Evolutionary conservation across 1,140 invertebrate species (phyloP), one percentile per base, ranked within the genome.

Genomic region (Ptiloglossa arizonensis): DNA sequence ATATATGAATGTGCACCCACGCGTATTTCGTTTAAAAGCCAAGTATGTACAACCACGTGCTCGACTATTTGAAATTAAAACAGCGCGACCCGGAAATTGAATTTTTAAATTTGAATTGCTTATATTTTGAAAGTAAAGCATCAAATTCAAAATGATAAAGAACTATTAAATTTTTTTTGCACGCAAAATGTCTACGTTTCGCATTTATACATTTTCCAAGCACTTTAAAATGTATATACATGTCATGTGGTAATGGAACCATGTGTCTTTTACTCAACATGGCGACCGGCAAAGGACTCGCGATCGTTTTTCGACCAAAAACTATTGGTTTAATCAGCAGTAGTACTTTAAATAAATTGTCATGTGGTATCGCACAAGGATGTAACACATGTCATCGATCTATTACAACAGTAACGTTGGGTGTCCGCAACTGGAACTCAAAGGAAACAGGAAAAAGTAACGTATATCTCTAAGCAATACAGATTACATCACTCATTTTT

Each of bases 271-370:
- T 77, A 70, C 80, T 60, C 81, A 93, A 91, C 86, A 93, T 93
- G 92, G 91, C 92, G 79, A 89, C 91, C 90, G 89, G 91, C 84
- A 93, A 91, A 77, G 85, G 90, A 29, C 72, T 92, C 60, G 87
- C 87, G 66, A 86, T 83, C 46, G 89, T 92, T 87, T 87, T 92
- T 35, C 74, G 87, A 71, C 86, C 89, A 54, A 87, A 82, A 66
- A 87, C 78, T 86, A 88, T 93, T 70, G 83, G 87, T 63, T 80
- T 92, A 59, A 87, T 92, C 41, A 80, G 83, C 0, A 88, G 83
- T 79, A 89, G 80, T 87, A 92, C 90, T 24, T 57, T 86, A 32
- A 89, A 85, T 64, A 89, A 86, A 68, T 86, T 86, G 8, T 72
- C 80, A 22, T 79, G 48, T n/a, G 27, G 64, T 17, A 69, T 79